Evolutionary conservation across 1,140 invertebrate species (phyloP).

Genomic region (Coptotermes formosanus): DNA sequence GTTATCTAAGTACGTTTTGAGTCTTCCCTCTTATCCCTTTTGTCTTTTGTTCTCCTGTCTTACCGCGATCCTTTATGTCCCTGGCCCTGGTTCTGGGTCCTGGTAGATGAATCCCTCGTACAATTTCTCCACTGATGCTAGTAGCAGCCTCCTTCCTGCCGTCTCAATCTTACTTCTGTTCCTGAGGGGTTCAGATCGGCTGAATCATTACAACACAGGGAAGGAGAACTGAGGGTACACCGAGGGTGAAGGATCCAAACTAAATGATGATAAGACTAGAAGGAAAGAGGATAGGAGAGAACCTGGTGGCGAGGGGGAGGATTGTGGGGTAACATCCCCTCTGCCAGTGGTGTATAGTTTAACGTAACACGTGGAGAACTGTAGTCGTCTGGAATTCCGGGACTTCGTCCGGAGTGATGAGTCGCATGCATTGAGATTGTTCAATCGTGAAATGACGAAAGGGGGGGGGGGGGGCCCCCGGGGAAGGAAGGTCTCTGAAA

Average conservation of each 20-base stretch:
- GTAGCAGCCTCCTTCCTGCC: neutral
- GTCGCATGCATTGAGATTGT: neutral
- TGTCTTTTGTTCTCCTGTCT: neutral
- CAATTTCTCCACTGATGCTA: neutral
- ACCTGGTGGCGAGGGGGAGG: neutral
- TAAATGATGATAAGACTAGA: conserved; percentile 12
- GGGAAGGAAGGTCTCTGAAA: neutral
- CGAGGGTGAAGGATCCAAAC: conserved; percentile 16
- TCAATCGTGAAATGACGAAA: neutral
- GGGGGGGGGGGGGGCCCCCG: no score
- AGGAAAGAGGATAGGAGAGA: neutral
- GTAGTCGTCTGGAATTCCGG: neutral
- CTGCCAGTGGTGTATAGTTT: neutral
- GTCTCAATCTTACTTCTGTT: neutral
- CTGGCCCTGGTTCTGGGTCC: neutral
- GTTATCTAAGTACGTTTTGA: neutral
- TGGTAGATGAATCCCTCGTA: neutral
- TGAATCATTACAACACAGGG: conserved; percentile 3
- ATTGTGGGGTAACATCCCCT: neutral
- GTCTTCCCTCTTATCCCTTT: neutral
- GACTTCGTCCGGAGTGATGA: neutral
- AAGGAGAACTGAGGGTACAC: conserved; percentile 8
- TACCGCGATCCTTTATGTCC: neutral
- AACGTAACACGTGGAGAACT: neutral
- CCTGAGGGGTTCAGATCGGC: neutral